A percentile compares a stretch with the other conserved stretches of the same genome.
phyloP scores from a whole-genome alignment of 1,140 invertebrate genomes.

The Diachasmimorpha longicaudata region DNA sequence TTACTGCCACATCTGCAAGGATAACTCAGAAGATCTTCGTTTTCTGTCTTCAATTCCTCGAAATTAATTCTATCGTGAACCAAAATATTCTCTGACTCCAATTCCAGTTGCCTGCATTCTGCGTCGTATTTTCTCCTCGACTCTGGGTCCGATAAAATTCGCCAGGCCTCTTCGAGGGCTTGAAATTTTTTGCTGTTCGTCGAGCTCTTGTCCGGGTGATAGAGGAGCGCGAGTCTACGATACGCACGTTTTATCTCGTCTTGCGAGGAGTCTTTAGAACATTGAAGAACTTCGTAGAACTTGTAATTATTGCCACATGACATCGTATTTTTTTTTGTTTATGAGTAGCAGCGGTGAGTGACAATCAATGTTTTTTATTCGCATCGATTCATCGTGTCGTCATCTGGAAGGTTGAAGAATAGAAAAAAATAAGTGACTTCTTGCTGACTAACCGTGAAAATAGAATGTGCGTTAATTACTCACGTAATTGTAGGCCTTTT shows the following conservation, averaged over 20 bases:
- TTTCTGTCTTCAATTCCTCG: conserved; percentile 60
- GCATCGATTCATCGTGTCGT: neutral
- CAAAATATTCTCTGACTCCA: conserved; percentile 61
- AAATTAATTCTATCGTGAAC: conserved; percentile 66
- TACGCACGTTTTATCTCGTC: conserved; percentile 71
- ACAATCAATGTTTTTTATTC: neutral
- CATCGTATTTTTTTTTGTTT: neutral
- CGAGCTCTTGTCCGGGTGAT: conserved; percentile 71
- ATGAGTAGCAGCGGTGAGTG: neutral
- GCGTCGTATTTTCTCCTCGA: conserved; percentile 68
- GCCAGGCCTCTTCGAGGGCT: conserved; percentile 69
- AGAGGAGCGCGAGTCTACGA: conserved; percentile 64
- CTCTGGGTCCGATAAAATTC: conserved; percentile 64
- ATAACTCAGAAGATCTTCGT: conserved; percentile 59
- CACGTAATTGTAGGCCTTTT: neutral
- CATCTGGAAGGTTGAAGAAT: neutral
- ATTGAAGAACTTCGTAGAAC: conserved; percentile 69
- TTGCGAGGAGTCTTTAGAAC: conserved; percentile 59
- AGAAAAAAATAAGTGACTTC: neutral
- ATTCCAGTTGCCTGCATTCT: conserved; percentile 57
- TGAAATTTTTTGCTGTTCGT: conserved; percentile 57
- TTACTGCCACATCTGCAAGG: conserved; percentile 70
- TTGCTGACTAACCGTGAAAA: neutral
- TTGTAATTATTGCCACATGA: conserved; percentile 34
- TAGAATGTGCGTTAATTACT: neutral